Conservation (phyloP, 2,797 vertebrate species). For the Pangasius djambal region DNA sequence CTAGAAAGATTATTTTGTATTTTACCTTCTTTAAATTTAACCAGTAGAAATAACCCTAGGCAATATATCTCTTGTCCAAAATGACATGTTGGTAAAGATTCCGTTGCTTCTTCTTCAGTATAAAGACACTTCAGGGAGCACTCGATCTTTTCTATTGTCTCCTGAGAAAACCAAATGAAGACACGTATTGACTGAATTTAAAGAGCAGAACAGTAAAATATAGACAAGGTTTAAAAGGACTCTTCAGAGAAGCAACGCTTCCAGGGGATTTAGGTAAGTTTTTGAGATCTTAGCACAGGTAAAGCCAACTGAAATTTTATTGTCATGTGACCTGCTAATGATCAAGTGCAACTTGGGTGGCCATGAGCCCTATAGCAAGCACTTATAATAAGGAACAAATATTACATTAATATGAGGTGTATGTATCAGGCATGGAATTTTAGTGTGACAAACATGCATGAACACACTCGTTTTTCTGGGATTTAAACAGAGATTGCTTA, state of each 20-base stretch:
- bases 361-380: too few species aligned
- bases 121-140: neutral
- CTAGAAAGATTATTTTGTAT: neutral
- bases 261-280: neutral
- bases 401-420: neutral
- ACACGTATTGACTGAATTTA: conserved; percentile 9
- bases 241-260: neutral
- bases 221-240: neutral
- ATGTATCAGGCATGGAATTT: neutral
- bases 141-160: conserved; percentile 1
- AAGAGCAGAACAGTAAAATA: neutral
- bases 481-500: conserved; percentile 1
- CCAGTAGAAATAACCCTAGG: neutral
- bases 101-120: neutral
- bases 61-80: neutral
- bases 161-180: conserved; percentile 2
- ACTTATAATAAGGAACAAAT: neutral
- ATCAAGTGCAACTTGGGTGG: neutral
- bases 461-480: neutral
- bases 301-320: neutral
- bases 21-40: neutral
- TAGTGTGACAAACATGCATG: neutral
- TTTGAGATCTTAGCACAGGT: neutral
- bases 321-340: neutral
- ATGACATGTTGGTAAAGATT: neutral